Base-by-base conservation (phyloP, 2,888 invertebrate species). In the Dione vanillae region DNA sequence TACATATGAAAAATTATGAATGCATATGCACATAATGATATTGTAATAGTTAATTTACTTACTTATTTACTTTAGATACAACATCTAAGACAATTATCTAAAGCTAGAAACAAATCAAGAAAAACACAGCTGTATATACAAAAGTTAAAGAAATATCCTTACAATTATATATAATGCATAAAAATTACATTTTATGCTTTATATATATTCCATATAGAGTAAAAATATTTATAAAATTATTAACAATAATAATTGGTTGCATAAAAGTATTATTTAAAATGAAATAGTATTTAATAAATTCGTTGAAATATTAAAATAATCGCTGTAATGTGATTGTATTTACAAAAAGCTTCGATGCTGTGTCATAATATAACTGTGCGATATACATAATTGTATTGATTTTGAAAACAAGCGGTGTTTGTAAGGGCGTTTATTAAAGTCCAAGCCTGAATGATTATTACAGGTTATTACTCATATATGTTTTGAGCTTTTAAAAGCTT, bases 401-500 rank as follows among this genome's bases (percentile, higher is more conserved):
- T n/a, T 61, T 64, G 72, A 78, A 74, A 81, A 76, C 71, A 84
- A 86, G 82, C 82, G 80, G 80, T 83, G 78, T 75, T 77, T 72
- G 74, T 78, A 78, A 79, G 81, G 89, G 89, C 88, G 88, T 88
- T 84, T 84, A 82, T 84, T 81, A 74, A 74, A 77, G 76, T 78
- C 74, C 78, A 78, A 77, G 75, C 78, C 73, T 72, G 71, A 74
- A 70, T 52, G 45, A 51, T 65, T 68, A 64, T 74, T 62, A 62
- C 74, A 72, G 65, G 67, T 74, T 71, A 71, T 68, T 64, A 61
- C 56, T 71, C 58, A 40, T 51, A 20, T 51, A 65, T 52, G 20
- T 19, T 9, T 27, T 2, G 9, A 7, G 14, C 7, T 51, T 49
- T 35, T 12, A 35, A 35, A 27, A 27, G 6, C 14, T 45, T 45